phyloP scores from a whole-genome alignment of 2,888 invertebrate species.

The Synanthedon myopaeformis region DNA sequence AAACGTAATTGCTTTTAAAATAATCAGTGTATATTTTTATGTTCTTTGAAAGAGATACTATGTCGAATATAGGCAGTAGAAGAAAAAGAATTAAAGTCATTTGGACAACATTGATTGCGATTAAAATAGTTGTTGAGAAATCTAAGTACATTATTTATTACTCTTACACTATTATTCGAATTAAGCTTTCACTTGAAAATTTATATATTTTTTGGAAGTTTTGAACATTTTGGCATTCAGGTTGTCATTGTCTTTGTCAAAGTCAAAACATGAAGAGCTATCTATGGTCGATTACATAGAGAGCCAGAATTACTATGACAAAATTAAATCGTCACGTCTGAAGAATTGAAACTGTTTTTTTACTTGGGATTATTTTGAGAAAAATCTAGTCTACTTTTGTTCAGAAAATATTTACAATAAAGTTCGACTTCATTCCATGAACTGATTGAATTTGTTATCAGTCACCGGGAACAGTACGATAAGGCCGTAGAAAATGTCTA shows the following conservation, averaged over 20 bases:
- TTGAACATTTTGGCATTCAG: no score
- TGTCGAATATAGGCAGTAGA: slow-evolving; percentile 28
- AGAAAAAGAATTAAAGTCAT: slow-evolving; percentile 34
- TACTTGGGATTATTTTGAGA: no score
- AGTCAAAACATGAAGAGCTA: no score
- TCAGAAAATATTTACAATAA: slow-evolving; percentile 8
- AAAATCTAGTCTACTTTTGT: no score
- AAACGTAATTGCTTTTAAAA: slow-evolving; percentile 7
- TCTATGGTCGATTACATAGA: no score
- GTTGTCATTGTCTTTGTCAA: no score
- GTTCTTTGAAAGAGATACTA: slow-evolving; percentile 24
- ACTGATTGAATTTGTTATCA: slow-evolving; percentile 48
- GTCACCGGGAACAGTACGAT: slow-evolving; percentile 24
- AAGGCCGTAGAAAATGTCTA: slow-evolving; percentile 33
- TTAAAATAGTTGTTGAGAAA: slow-evolving; percentile 17
- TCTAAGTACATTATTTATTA: slow-evolving; percentile 17
- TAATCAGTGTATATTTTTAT: slow-evolving; percentile 15
- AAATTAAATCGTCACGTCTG: no score
- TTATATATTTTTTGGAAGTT: no score
- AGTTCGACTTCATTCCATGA: slow-evolving; percentile 17
- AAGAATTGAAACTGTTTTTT: no score
- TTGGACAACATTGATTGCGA: slow-evolving; percentile 26
- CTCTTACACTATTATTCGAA: no score
- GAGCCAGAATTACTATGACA: no score
- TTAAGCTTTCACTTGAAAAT: no score